Percentiles rank a stretch among this genome's conserved stretches.
These are phyloP conservation scores for Xiphorhynchus erythropygius DNA, from an alignment of 2,797 vertebrate genomes.

Conservation along the genomic window DNA sequence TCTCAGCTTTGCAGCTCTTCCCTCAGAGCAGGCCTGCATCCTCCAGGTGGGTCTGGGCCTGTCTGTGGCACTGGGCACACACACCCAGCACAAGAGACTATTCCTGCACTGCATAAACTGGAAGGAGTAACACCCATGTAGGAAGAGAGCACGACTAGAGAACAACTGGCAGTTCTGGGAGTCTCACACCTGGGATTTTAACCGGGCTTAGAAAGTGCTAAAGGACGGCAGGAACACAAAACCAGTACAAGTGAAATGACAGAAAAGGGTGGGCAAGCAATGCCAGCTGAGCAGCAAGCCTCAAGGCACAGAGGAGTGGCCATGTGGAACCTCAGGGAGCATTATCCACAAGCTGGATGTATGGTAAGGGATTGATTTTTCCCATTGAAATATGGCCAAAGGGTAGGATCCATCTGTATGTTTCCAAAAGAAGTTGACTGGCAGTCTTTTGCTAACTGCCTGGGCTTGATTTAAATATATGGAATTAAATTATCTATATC, in stretches of 20 bases:
- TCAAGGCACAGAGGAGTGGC: neutral
- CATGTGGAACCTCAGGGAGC: neutral
- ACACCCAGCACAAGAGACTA: neutral
- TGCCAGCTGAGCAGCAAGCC: neutral
- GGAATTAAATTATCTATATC: neutral
- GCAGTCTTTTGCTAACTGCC: neutral
- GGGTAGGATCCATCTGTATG: neutral
- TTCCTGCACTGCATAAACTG: neutral
- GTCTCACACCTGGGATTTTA: neutral
- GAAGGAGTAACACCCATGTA: neutral
- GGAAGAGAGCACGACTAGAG: neutral
- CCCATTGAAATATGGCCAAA: neutral
- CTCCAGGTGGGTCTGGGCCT: neutral
- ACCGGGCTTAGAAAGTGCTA: neutral
- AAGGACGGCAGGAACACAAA: neutral
- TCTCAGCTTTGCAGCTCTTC: neutral
- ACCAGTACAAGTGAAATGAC: neutral
- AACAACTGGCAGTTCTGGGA: neutral
- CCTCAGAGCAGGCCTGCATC: neutral
- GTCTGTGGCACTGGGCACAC: neutral
- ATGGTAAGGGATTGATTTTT: neutral
- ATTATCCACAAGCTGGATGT: neutral
- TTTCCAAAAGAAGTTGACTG: neutral
- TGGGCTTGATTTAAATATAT: neutral
- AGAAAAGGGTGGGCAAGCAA: neutral